phyloP scores from a whole-genome alignment of 2,113 vertebrate species.

The Rhabdomys dilectus region DNA sequence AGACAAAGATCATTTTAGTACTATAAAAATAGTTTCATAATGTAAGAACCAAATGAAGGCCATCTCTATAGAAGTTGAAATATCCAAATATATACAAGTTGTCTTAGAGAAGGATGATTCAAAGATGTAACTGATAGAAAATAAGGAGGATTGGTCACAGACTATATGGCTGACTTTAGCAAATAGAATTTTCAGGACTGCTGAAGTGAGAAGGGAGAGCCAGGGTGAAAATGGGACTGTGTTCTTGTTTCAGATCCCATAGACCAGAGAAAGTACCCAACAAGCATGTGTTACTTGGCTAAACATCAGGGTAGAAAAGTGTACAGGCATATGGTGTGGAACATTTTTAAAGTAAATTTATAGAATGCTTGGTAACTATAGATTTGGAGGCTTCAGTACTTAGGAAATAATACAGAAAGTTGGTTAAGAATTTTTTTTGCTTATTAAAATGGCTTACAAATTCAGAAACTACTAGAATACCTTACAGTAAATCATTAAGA shows the following conservation, averaged over 20 bases:
- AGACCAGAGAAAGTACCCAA: not conserved
- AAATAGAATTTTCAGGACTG: not conserved
- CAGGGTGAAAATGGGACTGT: not conserved
- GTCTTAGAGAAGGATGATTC: not conserved
- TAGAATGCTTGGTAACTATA: not conserved
- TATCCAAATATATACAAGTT: constrained; percentile 1
- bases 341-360: not conserved
- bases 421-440: constrained; percentile 31
- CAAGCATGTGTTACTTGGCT: constrained; percentile 32
- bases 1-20: not conserved
- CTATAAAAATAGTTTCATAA: not conserved
- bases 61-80: constrained; percentile 7
- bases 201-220: not conserved
- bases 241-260: not conserved
- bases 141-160: not conserved
- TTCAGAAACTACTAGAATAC: constrained; percentile 33
- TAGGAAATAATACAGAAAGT: constrained; percentile 21
- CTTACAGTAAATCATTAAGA: constrained; percentile 16
- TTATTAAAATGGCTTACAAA: constrained; percentile 46
- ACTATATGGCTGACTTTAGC: not conserved
- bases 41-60: not conserved
- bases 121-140: not conserved
- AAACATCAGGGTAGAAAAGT: not conserved
- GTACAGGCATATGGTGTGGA: not conserved
- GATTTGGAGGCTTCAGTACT: not conserved